phyloP scores from a whole-genome alignment of 1,140 invertebrate species.

The Cheumatopsyche charites region DNA sequence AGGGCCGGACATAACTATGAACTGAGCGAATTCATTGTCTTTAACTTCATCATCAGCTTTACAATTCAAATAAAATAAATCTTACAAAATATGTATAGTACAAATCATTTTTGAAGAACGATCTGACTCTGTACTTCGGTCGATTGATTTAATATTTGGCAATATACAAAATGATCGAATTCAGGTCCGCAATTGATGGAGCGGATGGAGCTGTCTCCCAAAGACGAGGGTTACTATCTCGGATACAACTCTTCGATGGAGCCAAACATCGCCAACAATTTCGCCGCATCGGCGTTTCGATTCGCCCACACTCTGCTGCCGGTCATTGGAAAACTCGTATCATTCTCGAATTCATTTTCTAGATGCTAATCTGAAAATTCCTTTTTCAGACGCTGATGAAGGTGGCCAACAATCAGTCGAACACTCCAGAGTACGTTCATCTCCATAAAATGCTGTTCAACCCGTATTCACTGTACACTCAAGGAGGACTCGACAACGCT shows the following conservation, averaged over 20 bases:
- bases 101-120: too few species aligned
- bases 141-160: too few species aligned
- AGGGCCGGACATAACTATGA: not conserved
- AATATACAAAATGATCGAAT: too few species aligned
- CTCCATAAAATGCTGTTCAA: conserved; percentile 84
- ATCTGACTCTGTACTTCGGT: too few species aligned
- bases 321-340: conserved; percentile 51
- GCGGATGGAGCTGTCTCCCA: conserved; percentile 66
- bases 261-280: conserved; percentile 86
- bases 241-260: conserved; percentile 77
- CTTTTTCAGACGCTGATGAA: conserved; percentile 67
- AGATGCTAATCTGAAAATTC: not conserved
- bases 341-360: too few species aligned
- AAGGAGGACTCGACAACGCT: conserved; percentile 65
- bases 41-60: too few species aligned
- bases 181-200: conserved; percentile 64
- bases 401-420: conserved; percentile 64
- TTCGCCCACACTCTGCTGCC: conserved; percentile 90
- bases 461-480: conserved; percentile 75
- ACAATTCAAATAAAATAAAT: too few species aligned
- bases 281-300: conserved; percentile 87
- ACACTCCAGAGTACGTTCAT: conserved; percentile 70
- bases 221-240: conserved; percentile 65
- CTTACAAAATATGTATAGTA: too few species aligned
- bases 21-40: too few species aligned